Percentiles rank a stretch among this genome's conserved stretches.
Evolutionary conservation across 2,888 invertebrate genomes (phyloP).

Genomic region (Lampropteryx suffumata): DNA sequence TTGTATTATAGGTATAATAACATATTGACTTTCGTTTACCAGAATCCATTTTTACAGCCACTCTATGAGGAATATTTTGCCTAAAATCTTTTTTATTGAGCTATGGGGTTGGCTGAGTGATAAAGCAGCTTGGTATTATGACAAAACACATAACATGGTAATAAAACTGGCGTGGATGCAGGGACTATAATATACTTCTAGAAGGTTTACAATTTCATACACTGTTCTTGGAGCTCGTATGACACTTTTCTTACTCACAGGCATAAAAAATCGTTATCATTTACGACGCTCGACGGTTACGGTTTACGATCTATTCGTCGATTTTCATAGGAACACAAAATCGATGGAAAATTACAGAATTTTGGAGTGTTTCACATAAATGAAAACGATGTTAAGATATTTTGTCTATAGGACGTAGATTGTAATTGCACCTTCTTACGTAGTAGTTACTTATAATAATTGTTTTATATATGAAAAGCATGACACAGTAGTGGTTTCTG

Average conservation of each 20-base stretch:
- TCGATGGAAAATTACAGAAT: conserved; percentile 11
- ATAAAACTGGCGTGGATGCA: conserved; percentile 9
- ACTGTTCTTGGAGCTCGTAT: conserved; percentile 7
- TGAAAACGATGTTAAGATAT: too few relatives aligned
- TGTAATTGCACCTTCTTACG: too few relatives aligned
- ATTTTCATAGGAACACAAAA: conserved; percentile 13
- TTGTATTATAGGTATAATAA: too few relatives aligned
- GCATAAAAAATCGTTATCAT: conserved; percentile 11
- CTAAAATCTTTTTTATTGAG: too few relatives aligned
- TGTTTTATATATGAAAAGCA: too few relatives aligned
- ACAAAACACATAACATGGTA: conserved; percentile 9
- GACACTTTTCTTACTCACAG: neutral
- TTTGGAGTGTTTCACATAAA: neutral
- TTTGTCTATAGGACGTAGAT: too few relatives aligned
- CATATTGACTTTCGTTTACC: conserved; percentile 36
- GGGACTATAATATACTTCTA: neutral
- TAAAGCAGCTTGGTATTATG: conserved; percentile 6
- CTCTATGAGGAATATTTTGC: too few relatives aligned
- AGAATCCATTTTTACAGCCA: too few relatives aligned
- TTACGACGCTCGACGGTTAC: conserved; percentile 6
- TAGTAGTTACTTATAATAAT: too few relatives aligned
- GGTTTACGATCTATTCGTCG: conserved; percentile 14
- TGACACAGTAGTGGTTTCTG: too few relatives aligned
- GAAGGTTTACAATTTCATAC: conserved; percentile 7
- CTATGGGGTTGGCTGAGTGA: too few relatives aligned